These are phyloP conservation scores for Laothoe populi DNA, from an alignment of 2,888 invertebrate genomes.

Conservation along the genomic window DNA sequence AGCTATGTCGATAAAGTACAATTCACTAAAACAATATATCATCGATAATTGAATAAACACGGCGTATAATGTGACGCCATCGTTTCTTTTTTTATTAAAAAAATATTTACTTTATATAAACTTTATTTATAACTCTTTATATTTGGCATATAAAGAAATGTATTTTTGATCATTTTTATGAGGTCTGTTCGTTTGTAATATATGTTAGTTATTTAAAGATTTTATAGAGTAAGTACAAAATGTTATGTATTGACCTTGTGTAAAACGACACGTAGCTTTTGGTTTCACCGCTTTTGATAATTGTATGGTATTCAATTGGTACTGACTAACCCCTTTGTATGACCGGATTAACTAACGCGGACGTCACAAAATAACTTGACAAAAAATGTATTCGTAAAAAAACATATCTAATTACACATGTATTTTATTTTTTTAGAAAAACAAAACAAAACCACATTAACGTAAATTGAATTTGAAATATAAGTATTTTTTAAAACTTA, in stretches of 20 bases:
- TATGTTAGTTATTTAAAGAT: neutral
- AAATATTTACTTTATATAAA: too few species aligned
- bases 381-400: too few species aligned
- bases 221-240: neutral
- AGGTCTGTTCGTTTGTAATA: neutral
- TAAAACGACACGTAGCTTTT: conserved; percentile 5
- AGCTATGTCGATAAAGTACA: conserved; percentile 3
- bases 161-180: neutral
- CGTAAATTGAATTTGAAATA: neutral
- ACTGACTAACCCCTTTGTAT: conserved; percentile 5
- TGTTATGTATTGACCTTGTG: conserved; percentile 4
- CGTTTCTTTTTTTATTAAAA: neutral
- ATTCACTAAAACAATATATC: neutral
- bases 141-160: neutral
- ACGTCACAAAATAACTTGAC: neutral
- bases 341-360: conserved; percentile 2
- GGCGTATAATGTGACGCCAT: neutral
- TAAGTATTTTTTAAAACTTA: neutral
- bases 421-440: too few species aligned
- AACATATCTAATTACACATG: neutral
- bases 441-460: too few species aligned
- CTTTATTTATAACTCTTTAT: neutral
- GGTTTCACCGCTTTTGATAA: neutral
- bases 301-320: neutral
- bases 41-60: neutral